Base-by-base conservation (phyloP, 2,797 vertebrate genomes). In the Hypotaenidia philippensis region DNA sequence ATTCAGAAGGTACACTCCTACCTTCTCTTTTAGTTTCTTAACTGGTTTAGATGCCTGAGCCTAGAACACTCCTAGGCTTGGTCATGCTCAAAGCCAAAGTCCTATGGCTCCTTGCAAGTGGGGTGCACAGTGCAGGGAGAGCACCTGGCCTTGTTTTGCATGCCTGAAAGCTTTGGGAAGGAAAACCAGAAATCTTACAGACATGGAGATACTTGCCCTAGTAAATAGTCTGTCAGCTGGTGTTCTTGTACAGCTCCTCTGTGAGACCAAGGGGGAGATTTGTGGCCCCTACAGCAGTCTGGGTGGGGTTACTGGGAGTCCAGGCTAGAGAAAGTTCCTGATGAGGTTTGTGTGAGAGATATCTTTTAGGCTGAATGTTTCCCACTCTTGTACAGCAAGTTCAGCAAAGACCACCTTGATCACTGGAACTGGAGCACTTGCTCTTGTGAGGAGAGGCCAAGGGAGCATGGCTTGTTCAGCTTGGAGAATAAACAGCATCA, bases 381-480 rank as follows among this genome's bases (percentile, higher is more conserved):
- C 34, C 26, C 0, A 1, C 6, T 50, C 41, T 36, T 6, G 20
- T 31, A 16, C 31, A 61, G 21, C 8, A 32, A 76, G n/a, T 44
- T 89, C 50, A 72, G 36, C 31, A 52, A 86, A 60, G 40, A 7
- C 25, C 13, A 4, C 31, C 10, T 2, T 3, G 1, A 41, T 56
- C 19, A 3, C 3, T 76, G 32, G 7, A 23, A 9, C 27, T 61
- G 41, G 32, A 69, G 27, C 3, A 32, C n/a, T 49, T 76, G 26
- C 26, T 25, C 20, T 29, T 44, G 17, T 27, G 15, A 53, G 47
- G 16, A 52, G 26, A 34, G 8, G 5, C 26, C 17, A 38, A 81
- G 11, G 20, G 11, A 60, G 19, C 0, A 0, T 16, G 32, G 11
- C 2, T 72, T 77, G 15, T 45, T 68, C 45, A n/a, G 29, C 13